Percentiles rank a stretch among this genome's conserved stretches.
Evolutionary conservation across 1,140 invertebrate species (phyloP).

Genomic region (Tetramorium alpestre): DNA sequence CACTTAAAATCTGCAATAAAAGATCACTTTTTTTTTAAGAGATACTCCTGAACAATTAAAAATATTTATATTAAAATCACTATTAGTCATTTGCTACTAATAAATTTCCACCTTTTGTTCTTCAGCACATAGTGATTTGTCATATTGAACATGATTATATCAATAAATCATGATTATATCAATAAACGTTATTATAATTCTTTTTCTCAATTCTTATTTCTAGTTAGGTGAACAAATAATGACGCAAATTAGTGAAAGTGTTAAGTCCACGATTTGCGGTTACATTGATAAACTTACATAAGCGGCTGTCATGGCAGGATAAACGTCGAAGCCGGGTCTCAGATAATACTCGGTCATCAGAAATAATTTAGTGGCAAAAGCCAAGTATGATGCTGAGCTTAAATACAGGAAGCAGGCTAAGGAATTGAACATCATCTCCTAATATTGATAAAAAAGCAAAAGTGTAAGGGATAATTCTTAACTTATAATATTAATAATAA

Average conservation of each 20-base stretch:
- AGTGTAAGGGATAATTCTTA: not conserved
- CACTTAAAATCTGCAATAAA: constrained; percentile 90
- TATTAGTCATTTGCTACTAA: not conserved
- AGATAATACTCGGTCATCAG: constrained; percentile 88
- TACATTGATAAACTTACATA: constrained; percentile 89
- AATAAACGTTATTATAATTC: constrained; percentile 1
- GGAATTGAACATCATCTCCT: constrained; percentile 93
- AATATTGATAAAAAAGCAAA: constrained; percentile 72
- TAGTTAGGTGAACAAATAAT: not conserved
- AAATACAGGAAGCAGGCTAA: constrained; percentile 91
- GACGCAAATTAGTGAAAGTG: constrained; percentile 20
- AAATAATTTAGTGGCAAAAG: constrained; percentile 91
- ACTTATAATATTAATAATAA: constrained; percentile 54
- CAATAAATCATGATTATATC: not conserved
- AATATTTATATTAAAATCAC: not conserved
- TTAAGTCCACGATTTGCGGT: not conserved
- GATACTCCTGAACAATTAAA: not conserved
- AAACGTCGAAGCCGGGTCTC: constrained; percentile 88
- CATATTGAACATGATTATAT: not conserved
- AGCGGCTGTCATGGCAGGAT: constrained; percentile 93
- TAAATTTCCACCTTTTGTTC: not conserved
- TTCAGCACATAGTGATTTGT: no score
- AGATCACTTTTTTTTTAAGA: not conserved
- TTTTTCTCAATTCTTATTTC: not conserved
- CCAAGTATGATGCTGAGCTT: constrained; percentile 91